Evolutionary conservation across 2,797 vertebrate genomes (phyloP).

Genomic region (Onychomys torridus): DNA sequence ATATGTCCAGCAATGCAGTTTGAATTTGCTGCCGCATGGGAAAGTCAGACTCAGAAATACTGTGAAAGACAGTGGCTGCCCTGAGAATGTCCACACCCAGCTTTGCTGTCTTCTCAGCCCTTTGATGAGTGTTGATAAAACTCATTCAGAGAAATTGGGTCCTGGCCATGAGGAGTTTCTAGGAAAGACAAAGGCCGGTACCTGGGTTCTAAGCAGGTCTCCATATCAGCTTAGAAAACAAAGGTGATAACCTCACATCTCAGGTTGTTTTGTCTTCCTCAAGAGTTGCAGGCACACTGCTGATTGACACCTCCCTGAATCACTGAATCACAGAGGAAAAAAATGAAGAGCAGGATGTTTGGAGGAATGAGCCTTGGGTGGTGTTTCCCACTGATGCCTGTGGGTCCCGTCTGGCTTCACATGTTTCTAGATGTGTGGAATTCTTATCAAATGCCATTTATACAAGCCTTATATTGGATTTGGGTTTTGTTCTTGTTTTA

Average conservation of each 20-base stretch:
- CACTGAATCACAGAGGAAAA: neutral
- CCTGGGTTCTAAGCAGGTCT: neutral
- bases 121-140: neutral
- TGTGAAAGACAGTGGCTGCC: neutral
- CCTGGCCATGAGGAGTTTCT: rapidly evolving
- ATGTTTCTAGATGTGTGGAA: neutral
- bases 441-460: neutral
- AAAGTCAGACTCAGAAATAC: neutral
- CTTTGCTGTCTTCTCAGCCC: neutral
- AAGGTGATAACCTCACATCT: rapidly evolving
- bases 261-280: neutral
- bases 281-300: rapidly evolving
- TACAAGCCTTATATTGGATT: neutral
- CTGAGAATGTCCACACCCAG: rapidly evolving
- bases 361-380: too few relatives aligned
- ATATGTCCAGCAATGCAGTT: rapidly evolving
- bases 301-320: rapidly evolving
- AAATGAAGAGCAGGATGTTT: too few relatives aligned
- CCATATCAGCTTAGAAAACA: neutral
- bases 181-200: neutral
- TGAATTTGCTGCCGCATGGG: rapidly evolving
- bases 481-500: neutral
- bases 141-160: neutral
- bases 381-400: neutral
- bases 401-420: neutral